phyloP scores from a whole-genome alignment of 2,113 vertebrate genomes.

The Hipposideros armiger region DNA sequence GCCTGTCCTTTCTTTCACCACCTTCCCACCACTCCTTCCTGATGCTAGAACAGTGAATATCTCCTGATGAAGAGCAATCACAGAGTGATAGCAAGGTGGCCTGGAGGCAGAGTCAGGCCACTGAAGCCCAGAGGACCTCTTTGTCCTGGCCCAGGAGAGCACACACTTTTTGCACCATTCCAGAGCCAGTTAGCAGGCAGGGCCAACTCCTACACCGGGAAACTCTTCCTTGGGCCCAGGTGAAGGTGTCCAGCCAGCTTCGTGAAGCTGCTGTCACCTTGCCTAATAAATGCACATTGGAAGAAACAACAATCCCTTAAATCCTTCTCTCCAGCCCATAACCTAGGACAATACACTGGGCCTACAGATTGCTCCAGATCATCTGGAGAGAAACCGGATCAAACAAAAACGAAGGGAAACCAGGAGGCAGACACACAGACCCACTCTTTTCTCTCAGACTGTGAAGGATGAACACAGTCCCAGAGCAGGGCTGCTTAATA shows the following conservation, averaged over 20 bases:
- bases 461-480: not conserved
- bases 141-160: not conserved
- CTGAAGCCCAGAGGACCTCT: not conserved
- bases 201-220: not conserved
- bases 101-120: not conserved
- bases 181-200: not conserved
- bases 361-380: not conserved
- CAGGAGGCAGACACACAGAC: not conserved
- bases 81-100: not conserved
- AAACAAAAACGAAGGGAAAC: not conserved
- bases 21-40: not conserved
- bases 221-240: not conserved
- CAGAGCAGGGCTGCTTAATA: not conserved
- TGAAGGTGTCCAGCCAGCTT: not conserved
- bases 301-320: not conserved
- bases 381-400: not conserved
- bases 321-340: not conserved
- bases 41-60: not conserved
- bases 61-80: not conserved
- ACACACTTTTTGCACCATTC: not conserved
- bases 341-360: not conserved
- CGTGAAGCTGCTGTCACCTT: not conserved
- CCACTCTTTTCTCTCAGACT: not conserved
- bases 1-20: accelerated
- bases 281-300: not conserved